phyloP scores from a whole-genome alignment of 1,140 invertebrate genomes.

The Drosophila suzukii region DNA sequence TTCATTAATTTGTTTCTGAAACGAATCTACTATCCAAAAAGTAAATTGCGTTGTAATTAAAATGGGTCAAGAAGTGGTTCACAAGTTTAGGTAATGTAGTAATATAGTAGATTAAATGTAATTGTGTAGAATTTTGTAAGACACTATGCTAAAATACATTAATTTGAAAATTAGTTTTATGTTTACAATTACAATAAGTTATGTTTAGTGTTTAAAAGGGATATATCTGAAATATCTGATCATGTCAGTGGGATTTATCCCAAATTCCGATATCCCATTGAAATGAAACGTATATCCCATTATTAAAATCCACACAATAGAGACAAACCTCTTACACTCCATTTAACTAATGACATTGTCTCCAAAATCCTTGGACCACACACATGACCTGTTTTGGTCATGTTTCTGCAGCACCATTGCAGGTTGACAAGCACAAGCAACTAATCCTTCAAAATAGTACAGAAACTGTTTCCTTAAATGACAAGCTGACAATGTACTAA shows the following conservation, averaged over 20 bases:
- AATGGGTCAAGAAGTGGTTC: too few relatives aligned
- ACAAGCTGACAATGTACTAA: constrained; percentile 61
- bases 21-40: too few relatives aligned
- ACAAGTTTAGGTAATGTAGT: too few relatives aligned
- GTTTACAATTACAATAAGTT: too few relatives aligned
- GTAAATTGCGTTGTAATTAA: too few relatives aligned
- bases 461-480: constrained; percentile 58
- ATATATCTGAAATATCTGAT: too few relatives aligned
- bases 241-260: neutral
- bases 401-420: constrained; percentile 41
- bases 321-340: constrained; percentile 42
- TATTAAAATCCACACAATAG: constrained; percentile 9
- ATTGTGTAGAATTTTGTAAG: too few relatives aligned
- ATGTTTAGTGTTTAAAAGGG: too few relatives aligned
- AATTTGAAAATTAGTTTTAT: too few relatives aligned
- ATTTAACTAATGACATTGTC: constrained; percentile 52
- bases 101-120: too few relatives aligned
- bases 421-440: constrained; percentile 44
- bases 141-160: too few relatives aligned
- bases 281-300: constrained; percentile 6
- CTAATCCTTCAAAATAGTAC: constrained; percentile 63
- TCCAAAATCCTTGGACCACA: constrained; percentile 51
- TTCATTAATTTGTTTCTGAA: too few relatives aligned
- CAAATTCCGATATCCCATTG: neutral
- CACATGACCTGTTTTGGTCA: constrained; percentile 34